Conservation (phyloP, 2,888 invertebrate genomes). For the Plebejus melissa region DNA sequence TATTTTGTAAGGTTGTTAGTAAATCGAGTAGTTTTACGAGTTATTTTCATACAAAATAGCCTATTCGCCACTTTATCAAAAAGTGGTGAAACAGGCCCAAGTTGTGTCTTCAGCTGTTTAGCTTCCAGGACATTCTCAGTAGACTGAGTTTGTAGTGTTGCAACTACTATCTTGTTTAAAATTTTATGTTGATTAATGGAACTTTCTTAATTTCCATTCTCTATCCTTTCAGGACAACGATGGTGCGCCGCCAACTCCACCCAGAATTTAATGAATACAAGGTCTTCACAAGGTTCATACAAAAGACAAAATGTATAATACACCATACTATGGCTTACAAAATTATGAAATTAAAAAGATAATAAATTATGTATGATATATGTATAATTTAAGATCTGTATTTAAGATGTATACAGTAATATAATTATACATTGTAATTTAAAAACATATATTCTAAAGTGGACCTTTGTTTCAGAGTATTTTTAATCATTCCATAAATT, state of each 20-base stretch:
- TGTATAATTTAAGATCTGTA: constrained; percentile 40
- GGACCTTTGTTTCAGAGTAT: constrained; percentile 1
- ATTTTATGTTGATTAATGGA: no score
- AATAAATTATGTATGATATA: constrained; percentile 38
- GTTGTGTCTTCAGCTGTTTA: no score
- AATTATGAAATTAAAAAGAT: constrained; percentile 38
- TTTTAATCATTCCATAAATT: constrained; percentile 15
- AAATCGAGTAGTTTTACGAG: no score
- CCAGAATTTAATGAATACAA: constrained; percentile 56
- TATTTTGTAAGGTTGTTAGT: no score
- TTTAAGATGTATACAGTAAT: constrained; percentile 35
- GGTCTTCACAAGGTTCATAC: constrained; percentile 36
- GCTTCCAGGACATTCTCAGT: no score
- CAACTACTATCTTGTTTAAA: no score
- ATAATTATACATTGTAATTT: constrained; percentile 24
- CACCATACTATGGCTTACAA: constrained; percentile 34
- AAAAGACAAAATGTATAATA: constrained; percentile 37
- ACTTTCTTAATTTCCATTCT: background rate
- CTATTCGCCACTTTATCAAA: no score
- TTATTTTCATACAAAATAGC: no score
- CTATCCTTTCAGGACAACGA: constrained; percentile 59
- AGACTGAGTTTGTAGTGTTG: no score
- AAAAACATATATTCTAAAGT: background rate
- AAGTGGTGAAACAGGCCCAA: no score
- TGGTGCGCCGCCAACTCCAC: constrained; percentile 70